phyloP scores from a whole-genome alignment of 2,888 invertebrate species.

The Leptinotarsa peninsularis region DNA sequence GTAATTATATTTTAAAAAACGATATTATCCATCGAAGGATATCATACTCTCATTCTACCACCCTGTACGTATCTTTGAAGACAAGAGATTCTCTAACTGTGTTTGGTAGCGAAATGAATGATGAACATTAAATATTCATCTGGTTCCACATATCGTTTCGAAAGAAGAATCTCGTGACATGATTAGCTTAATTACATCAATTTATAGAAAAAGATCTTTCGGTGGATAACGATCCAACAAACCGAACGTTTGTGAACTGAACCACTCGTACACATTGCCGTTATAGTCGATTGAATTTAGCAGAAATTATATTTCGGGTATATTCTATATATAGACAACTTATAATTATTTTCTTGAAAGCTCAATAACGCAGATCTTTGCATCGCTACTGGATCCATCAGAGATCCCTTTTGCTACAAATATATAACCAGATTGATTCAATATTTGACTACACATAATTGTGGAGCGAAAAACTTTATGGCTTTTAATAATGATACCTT shows the following conservation, averaged over 20 bases:
- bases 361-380: too few relatives aligned
- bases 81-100: not conserved
- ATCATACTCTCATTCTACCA: too few relatives aligned
- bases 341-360: too few relatives aligned
- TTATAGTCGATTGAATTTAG: not conserved
- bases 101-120: slow-evolving; percentile 9
- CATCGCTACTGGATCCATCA: too few relatives aligned
- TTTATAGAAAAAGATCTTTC: slow-evolving; percentile 65
- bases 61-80: too few relatives aligned
- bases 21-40: too few relatives aligned
- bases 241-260: slow-evolving; percentile 60
- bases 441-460: too few relatives aligned
- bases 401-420: too few relatives aligned
- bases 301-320: not conserved
- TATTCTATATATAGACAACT: not conserved
- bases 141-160: slow-evolving; percentile 63
- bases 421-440: too few relatives aligned
- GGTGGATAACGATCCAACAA: slow-evolving; percentile 59
- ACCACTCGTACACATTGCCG: not conserved
- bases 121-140: not conserved
- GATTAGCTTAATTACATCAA: slow-evolving; percentile 68
- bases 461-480: too few relatives aligned
- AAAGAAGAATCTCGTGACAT: slow-evolving; percentile 65
- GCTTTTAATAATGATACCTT: too few relatives aligned
- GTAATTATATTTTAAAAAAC: too few relatives aligned